Base-by-base conservation (phyloP, 2,113 vertebrate species). In the Clarias macrocephalus region DNA sequence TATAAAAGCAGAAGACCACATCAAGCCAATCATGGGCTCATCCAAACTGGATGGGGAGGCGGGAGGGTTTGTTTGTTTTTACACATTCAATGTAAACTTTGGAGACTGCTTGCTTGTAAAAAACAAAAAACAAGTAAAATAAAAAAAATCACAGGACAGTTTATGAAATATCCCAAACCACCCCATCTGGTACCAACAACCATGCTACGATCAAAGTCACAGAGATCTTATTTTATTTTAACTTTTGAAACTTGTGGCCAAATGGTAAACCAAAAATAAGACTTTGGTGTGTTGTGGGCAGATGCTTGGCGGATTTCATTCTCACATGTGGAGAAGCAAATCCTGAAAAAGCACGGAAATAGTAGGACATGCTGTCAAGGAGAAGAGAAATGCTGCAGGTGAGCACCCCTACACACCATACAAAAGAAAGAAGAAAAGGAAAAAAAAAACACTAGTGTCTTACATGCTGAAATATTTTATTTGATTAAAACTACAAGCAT, bases 281-380 rank as follows among this genome's bases (percentile, higher is more conserved):
- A 3, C 28, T 76, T 76, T 30, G 75, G 15, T 80, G 6, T 30
- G 48, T 87, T 84, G 70, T 68, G 87, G 0, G 87, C 89, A 94
- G 92, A 96, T 85, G 90, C 63, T 79, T 95, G 94, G 94, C 91
- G 94, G 56, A 89, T 96, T 65, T 97, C 94, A 30, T 97, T 96
- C 72, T 96, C 94, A 84, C 90, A 95, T 23, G 85, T 94, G 88
- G 95, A 96, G 92, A 96, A 96, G 89, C 0, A 4, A 23, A 95
- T 96, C 83, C 33, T 97, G 80, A 92, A 84, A 16, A 94, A 95
- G 85, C 96, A 97, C 4, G 96, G 96, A 23, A 87, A 92, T 0
- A 19, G 80, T 13, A 97, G 96, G 92, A 96, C 92, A 3, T 96
- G 95, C 90, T 96, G 94, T 91, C 95, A 96, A 87, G 28, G 1